phyloP scores from a whole-genome alignment of 2,888 invertebrate genomes.

The Campoletis raptor region DNA sequence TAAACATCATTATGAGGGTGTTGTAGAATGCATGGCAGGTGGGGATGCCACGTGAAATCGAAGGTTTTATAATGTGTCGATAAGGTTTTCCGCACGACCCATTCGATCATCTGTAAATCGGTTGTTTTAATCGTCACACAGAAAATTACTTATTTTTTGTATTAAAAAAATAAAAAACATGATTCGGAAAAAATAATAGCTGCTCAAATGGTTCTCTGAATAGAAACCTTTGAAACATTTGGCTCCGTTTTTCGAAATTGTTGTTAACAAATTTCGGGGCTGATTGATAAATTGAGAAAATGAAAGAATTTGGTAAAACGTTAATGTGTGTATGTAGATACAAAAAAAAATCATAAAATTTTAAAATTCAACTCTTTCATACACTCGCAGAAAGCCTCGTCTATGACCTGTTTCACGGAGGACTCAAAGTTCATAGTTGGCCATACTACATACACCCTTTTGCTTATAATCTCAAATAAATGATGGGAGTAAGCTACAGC shows the following conservation, averaged over 20 bases:
- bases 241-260: background rate
- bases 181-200: background rate
- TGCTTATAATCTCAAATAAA: background rate
- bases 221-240: background rate
- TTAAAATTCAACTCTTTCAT: background rate
- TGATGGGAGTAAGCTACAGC: background rate
- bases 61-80: background rate
- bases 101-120: background rate
- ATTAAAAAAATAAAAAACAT: background rate
- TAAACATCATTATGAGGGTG: conserved; percentile 76
- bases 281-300: background rate
- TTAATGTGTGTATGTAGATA: background rate
- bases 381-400: background rate
- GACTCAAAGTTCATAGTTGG: background rate
- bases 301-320: background rate
- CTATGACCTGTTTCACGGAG: background rate
- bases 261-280: background rate
- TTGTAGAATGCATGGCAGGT: conserved; percentile 50
- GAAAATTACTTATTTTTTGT: background rate
- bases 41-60: background rate
- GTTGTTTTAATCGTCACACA: background rate
- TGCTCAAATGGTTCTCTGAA: background rate
- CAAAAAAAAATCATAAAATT: background rate
- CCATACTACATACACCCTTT: background rate
- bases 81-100: background rate